Evolutionary conservation across 2,113 vertebrate species (phyloP).

Genomic region (Mystacornis crossleyi): DNA sequence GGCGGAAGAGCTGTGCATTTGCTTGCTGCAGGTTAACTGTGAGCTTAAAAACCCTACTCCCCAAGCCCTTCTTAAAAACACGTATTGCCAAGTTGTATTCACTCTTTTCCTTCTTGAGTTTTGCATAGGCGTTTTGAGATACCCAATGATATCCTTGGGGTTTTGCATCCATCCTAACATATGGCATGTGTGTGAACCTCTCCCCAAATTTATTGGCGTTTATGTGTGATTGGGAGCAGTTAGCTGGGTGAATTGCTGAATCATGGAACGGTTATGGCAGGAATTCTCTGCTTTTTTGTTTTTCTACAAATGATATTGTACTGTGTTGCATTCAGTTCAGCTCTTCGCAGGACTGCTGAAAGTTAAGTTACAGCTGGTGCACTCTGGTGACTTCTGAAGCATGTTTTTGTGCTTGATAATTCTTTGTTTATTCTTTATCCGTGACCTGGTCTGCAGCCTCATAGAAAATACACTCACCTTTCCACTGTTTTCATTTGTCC

Average conservation of each 20-base stretch:
- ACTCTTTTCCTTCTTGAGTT: neutral
- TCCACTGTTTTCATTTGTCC: neutral
- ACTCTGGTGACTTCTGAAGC: conserved; percentile 54
- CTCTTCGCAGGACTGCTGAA: conserved; percentile 12
- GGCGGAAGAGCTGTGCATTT: neutral
- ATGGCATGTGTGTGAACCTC: conserved; percentile 56
- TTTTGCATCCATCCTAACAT: conserved; percentile 64
- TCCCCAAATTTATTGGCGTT: conserved; percentile 61
- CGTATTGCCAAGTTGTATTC: conserved; percentile 31
- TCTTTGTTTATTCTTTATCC: neutral
- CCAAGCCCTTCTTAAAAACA: conserved; percentile 23
- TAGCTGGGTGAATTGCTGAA: conserved; percentile 67
- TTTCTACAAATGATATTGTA: conserved; percentile 43
- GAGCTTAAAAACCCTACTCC: conserved; percentile 30
- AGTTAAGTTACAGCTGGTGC: conserved; percentile 44
- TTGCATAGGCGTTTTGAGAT: neutral
- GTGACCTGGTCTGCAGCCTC: neutral
- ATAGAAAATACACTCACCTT: neutral
- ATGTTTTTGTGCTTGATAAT: neutral
- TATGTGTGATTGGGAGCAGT: conserved; percentile 65
- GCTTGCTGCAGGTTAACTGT: neutral
- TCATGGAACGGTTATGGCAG: conserved; percentile 67
- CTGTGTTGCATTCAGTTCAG: neutral
- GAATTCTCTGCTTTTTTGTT: neutral
- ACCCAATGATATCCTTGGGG: conserved; percentile 32